Evolutionary conservation across 2,888 invertebrate genomes (phyloP).

Genomic region (Globia sparganii): DNA sequence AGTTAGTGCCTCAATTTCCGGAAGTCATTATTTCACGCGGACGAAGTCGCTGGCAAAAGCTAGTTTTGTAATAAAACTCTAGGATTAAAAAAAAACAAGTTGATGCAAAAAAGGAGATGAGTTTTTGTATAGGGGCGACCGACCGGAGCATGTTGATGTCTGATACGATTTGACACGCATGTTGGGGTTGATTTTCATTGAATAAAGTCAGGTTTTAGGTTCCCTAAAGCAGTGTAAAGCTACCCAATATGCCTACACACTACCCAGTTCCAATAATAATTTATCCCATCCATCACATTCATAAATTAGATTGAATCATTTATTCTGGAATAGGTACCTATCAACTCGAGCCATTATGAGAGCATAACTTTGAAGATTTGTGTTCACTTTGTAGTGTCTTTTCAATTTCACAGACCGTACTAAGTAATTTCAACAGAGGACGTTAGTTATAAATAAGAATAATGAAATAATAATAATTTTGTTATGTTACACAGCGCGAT

Average conservation of each 20-base stretch:
- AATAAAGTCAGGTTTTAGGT: slow-evolving; percentile 7
- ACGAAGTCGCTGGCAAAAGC: too few relatives aligned
- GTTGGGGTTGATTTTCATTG: slow-evolving; percentile 34
- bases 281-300: not conserved
- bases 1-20: too few relatives aligned
- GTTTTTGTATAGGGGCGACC: slow-evolving; percentile 47
- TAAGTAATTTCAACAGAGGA: slow-evolving; percentile 38
- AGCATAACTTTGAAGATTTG: slow-evolving; percentile 16
- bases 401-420: slow-evolving; percentile 29
- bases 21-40: too few relatives aligned
- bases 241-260: not conserved
- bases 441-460: slow-evolving; percentile 38
- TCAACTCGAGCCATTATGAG: slow-evolving; percentile 10
- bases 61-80: slow-evolving; percentile 39
- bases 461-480: too few relatives aligned
- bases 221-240: not conserved
- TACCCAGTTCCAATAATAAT: not conserved
- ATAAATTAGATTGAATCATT: slow-evolving; percentile 16
- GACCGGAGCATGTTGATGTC: slow-evolving; percentile 31
- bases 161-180: slow-evolving; percentile 34
- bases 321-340: slow-evolving; percentile 2
- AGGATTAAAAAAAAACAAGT: slow-evolving; percentile 35
- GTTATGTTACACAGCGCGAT: slow-evolving; percentile 32
- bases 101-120: slow-evolving; percentile 47
- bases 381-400: slow-evolving; percentile 24